These are phyloP conservation scores for Gallinago media DNA, from an alignment of 2,113 vertebrate genomes.

Conservation along the genomic window DNA sequence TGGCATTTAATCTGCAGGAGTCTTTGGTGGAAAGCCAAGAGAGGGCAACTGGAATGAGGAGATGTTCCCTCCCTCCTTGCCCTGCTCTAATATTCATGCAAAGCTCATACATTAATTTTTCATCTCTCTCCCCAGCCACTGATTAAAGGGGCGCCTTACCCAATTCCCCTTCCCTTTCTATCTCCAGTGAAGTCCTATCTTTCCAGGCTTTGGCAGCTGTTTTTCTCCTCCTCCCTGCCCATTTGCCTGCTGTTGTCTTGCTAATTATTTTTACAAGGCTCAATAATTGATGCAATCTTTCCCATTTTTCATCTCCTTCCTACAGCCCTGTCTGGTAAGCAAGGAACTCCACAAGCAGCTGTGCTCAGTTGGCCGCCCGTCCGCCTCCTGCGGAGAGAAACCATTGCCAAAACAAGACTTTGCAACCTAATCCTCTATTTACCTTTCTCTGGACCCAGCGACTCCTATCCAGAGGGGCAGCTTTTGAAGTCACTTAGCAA, in stretches of 20 bases:
- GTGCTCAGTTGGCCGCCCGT: not conserved
- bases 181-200: not conserved
- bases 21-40: not conserved
- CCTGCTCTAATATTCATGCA: not conserved
- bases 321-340: not conserved
- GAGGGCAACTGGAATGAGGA: not conserved
- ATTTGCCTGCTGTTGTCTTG: conserved; percentile 52
- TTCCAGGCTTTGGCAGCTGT: not conserved
- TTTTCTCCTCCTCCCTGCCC: conserved; percentile 3
- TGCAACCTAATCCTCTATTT: not conserved
- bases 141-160: not conserved
- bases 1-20: not conserved
- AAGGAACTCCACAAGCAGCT: conserved; percentile 11
- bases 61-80: not conserved
- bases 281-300: conserved; percentile 33
- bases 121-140: not conserved
- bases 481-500: conserved; percentile 12
- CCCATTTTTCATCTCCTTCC: conserved; percentile 19
- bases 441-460: not conserved
- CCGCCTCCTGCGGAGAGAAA: not conserved
- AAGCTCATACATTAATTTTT: not conserved
- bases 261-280: conserved; percentile 53
- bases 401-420: not conserved
- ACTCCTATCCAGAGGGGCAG: not conserved
- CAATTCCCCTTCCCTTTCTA: not conserved